Evolutionary conservation across 2,797 vertebrate genomes (phyloP).

Genomic region (Helostoma temminkii): DNA sequence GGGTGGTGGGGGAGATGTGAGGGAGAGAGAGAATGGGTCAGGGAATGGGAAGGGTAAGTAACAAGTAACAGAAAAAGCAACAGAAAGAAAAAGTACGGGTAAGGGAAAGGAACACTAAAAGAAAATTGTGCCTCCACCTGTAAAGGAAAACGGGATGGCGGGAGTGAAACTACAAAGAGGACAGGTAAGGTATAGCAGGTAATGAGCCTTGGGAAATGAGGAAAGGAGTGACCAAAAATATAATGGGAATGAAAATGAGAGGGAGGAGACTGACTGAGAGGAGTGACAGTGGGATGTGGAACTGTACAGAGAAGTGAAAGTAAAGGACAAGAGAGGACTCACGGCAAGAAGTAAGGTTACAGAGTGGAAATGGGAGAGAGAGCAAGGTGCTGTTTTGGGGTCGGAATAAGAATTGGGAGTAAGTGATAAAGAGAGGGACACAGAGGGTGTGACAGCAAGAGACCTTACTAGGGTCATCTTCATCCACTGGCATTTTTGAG

Average conservation of each 20-base stretch:
- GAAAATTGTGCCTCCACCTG: slow-evolving; percentile 27
- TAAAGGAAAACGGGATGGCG: slow-evolving; percentile 56
- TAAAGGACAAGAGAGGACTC: slow-evolving; percentile 44
- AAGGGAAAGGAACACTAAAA: slow-evolving; percentile 25
- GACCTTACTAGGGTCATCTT: slow-evolving; percentile 75
- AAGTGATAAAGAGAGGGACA: slow-evolving; percentile 47
- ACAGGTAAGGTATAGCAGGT: slow-evolving; percentile 56
- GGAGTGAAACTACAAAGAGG: slow-evolving; percentile 53
- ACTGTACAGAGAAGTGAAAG: slow-evolving; percentile 30
- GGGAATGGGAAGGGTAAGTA: slow-evolving; percentile 58
- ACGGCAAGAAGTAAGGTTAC: slow-evolving; percentile 53
- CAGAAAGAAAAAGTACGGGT: slow-evolving; percentile 37
- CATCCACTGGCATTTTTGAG: slow-evolving; percentile 74
- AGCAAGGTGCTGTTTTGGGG: slow-evolving; percentile 50
- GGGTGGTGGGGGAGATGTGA: slow-evolving; percentile 20
- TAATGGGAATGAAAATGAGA: slow-evolving; percentile 58
- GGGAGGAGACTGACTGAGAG: slow-evolving; percentile 33
- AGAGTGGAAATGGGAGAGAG: slow-evolving; percentile 33
- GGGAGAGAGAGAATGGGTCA: slow-evolving; percentile 55
- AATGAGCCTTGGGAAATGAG: slow-evolving; percentile 64
- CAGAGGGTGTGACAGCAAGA: slow-evolving; percentile 55
- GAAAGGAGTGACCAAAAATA: slow-evolving; percentile 62
- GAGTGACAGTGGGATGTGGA: slow-evolving; percentile 43
- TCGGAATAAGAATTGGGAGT: slow-evolving; percentile 52
- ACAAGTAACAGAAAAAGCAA: slow-evolving; percentile 64